Conservation (phyloP, 2,113 vertebrate species). For the Crypturellus undulatus region DNA sequence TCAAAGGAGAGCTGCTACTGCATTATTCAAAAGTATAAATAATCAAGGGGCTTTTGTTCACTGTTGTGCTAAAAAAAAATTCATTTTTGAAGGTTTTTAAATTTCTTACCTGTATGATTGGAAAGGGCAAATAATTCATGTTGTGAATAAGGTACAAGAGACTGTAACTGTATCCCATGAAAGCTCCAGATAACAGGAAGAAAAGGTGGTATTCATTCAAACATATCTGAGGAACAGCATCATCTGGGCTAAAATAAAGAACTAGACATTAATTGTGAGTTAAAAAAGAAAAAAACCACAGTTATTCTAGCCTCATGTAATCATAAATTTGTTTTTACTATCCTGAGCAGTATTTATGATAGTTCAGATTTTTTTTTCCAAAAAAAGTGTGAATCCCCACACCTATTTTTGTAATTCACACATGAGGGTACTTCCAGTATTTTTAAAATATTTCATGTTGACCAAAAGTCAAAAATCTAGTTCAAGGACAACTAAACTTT, state of each 20-base stretch:
- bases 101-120: constrained; percentile 87
- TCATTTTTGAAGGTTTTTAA: background rate
- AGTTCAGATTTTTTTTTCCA: background rate
- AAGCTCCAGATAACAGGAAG: constrained; percentile 89
- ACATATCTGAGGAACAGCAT: constrained; percentile 75
- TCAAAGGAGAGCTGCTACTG: background rate
- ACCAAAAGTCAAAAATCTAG: background rate
- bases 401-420: background rate
- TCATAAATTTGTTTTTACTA: background rate
- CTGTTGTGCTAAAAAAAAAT: accelerated
- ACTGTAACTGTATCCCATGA: constrained; percentile 92
- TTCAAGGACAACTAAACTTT: background rate
- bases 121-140: constrained; percentile 93
- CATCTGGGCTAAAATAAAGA: constrained; percentile 47
- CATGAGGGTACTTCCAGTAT: accelerated
- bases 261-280: background rate
- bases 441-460: background rate
- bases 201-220: constrained; percentile 93
- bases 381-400: background rate
- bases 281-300: background rate
- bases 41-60: background rate
- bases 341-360: background rate
- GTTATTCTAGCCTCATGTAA: background rate
- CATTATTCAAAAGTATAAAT: background rate
- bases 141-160: constrained; percentile 90